phyloP scores from a whole-genome alignment of 2,113 vertebrate genomes.

The Campylorhamphus procurvoides region DNA sequence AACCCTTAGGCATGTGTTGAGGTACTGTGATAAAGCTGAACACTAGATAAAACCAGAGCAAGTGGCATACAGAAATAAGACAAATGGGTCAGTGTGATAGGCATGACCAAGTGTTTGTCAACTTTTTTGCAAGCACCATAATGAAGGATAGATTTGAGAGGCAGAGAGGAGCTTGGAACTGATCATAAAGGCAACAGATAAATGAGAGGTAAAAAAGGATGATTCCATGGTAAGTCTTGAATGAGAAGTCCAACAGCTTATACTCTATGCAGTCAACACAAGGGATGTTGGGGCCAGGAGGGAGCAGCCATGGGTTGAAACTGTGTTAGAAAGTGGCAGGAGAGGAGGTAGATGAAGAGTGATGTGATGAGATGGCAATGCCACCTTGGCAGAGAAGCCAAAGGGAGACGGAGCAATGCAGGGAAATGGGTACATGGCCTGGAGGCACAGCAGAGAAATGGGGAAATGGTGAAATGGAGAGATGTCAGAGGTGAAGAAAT shows the following conservation, averaged over 20 bases:
- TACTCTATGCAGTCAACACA: neutral
- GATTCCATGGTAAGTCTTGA: fast-evolving
- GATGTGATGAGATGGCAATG: neutral
- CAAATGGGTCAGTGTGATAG: neutral
- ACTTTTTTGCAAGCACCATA: neutral
- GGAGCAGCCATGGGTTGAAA: neutral
- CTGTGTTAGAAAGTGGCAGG: neutral
- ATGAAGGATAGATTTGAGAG: neutral
- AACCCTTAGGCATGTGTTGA: neutral
- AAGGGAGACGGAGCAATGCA: neutral
- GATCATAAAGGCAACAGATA: neutral
- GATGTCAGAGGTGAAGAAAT: neutral
- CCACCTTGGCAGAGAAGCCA: neutral
- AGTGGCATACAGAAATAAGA: neutral
- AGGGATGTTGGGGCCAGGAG: neutral
- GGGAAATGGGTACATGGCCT: neutral
- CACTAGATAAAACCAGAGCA: neutral
- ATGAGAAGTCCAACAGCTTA: neutral
- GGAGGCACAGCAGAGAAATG: neutral
- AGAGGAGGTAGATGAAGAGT: neutral
- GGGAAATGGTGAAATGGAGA: neutral
- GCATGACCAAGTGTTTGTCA: neutral
- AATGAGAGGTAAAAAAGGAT: neutral
- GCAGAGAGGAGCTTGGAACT: neutral
- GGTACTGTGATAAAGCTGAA: neutral